A percentile compares a stretch with the other conserved stretches of the same genome.
Conservation (phyloP, 2,888 invertebrate genomes). For the Coenonympha arcania region DNA sequence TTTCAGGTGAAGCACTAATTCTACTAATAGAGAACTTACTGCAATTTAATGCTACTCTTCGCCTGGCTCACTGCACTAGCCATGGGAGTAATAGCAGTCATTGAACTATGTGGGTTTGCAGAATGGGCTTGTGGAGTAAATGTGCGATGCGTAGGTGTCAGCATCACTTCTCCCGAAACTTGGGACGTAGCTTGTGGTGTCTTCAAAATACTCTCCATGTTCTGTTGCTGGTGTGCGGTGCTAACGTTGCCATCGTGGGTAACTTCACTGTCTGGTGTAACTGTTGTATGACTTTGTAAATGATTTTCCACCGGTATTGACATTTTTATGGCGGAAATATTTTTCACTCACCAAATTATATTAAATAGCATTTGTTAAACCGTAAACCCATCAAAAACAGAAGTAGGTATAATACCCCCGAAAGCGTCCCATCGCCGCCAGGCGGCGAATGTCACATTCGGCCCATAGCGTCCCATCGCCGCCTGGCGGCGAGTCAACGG, state of each 20-base stretch:
- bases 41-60: slow-evolving; percentile 75
- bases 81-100: slow-evolving; percentile 69
- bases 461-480: no score
- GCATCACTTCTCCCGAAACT: slow-evolving; percentile 48
- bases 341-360: no score
- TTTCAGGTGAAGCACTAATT: slow-evolving; percentile 16
- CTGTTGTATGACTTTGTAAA: not conserved
- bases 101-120: slow-evolving; percentile 71
- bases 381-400: no score
- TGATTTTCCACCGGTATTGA: not conserved
- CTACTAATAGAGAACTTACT: slow-evolving; percentile 54
- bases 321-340: not conserved
- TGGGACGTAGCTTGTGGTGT: slow-evolving; percentile 20
- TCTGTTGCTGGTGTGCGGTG: not conserved
- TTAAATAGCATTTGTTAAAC: no score
- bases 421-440: no score
- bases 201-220: slow-evolving; percentile 16
- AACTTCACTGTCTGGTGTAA: not conserved
- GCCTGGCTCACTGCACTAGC: slow-evolving; percentile 73
- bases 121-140: slow-evolving; percentile 55
- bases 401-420: no score
- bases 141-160: slow-evolving; percentile 59
- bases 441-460: no score
- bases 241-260: not conserved
- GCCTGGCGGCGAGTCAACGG: no score